Conservation (phyloP, 2,797 vertebrate genomes). For the Apodemus agrarius region DNA sequence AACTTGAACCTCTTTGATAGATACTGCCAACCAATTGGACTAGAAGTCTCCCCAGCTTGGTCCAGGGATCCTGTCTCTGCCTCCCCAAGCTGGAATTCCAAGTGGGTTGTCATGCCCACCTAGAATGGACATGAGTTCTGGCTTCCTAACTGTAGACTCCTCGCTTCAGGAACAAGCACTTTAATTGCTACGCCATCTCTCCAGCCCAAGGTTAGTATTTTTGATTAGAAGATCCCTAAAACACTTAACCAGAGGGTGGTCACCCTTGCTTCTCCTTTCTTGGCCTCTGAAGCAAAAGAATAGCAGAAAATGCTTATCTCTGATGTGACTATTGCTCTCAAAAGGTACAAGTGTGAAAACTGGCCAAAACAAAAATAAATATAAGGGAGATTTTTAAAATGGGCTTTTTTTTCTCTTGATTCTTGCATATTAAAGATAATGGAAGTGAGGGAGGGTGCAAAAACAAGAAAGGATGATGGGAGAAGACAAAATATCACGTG, state of each 20-base stretch:
- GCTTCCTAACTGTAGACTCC: not conserved
- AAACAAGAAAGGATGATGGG: not conserved
- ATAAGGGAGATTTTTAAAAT: not conserved
- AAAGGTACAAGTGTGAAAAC: not conserved
- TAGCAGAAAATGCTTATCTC: not conserved
- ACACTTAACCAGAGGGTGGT: not conserved
- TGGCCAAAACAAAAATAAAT: not conserved
- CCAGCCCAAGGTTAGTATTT: not conserved
- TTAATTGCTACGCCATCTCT: not conserved
- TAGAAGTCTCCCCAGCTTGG: not conserved
- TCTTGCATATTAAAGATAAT: not conserved
- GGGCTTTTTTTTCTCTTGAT: not conserved
- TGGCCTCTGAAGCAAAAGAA: not conserved
- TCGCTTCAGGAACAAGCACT: not conserved
- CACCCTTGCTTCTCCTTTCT: not conserved
- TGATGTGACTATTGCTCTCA: conserved; percentile 9
- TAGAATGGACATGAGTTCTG: not conserved
- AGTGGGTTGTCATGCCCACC: too few relatives aligned
- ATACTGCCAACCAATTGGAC: not conserved
- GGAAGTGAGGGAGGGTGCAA: too few relatives aligned
- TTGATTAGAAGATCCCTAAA: not conserved
- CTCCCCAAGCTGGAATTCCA: not conserved
- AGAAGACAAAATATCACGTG: not conserved
- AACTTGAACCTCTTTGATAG: not conserved
- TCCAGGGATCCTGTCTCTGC: not conserved